These are phyloP conservation scores for Heliconius aoede DNA, from an alignment of 2,888 invertebrate species.

Conservation along the genomic window DNA sequence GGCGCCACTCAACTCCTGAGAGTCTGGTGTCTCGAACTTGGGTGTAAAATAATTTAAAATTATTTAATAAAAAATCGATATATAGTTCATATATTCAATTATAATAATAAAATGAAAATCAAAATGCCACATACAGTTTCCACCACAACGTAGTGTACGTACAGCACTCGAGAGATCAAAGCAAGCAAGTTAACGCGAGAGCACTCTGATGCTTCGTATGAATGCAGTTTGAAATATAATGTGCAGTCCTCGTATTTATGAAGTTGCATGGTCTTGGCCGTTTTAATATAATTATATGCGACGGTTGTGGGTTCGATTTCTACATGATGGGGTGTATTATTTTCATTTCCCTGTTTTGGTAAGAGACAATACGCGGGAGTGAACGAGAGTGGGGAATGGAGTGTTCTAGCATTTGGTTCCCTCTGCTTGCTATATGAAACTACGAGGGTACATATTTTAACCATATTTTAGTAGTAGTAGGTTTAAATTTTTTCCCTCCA, in stretches of 20 bases:
- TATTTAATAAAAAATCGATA: not conserved
- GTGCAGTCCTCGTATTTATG: slow-evolving; percentile 1
- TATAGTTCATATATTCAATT: no score
- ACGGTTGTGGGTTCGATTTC: not conserved
- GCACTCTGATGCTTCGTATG: slow-evolving; percentile 13
- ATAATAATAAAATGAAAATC: not conserved
- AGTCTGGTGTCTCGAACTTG: no score
- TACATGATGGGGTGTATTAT: not conserved
- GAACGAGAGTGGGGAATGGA: no score
- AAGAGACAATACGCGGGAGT: not conserved
- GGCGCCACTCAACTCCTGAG: no score
- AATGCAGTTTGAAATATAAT: slow-evolving; percentile 21
- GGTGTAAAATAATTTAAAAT: no score
- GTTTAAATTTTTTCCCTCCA: no score
- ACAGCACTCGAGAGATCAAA: slow-evolving; percentile 23
- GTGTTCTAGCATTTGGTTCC: no score
- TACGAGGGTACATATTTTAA: no score
- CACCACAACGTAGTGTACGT: not conserved
- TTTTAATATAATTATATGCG: not conserved
- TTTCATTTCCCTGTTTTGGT: not conserved
- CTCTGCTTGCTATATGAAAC: no score
- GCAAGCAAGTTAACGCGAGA: slow-evolving; percentile 17
- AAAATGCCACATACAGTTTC: slow-evolving; percentile 2
- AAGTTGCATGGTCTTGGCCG: not conserved
- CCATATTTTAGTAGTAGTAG: no score